Conservation (phyloP, 2,113 vertebrate genomes). For the Rhineura floridana region DNA sequence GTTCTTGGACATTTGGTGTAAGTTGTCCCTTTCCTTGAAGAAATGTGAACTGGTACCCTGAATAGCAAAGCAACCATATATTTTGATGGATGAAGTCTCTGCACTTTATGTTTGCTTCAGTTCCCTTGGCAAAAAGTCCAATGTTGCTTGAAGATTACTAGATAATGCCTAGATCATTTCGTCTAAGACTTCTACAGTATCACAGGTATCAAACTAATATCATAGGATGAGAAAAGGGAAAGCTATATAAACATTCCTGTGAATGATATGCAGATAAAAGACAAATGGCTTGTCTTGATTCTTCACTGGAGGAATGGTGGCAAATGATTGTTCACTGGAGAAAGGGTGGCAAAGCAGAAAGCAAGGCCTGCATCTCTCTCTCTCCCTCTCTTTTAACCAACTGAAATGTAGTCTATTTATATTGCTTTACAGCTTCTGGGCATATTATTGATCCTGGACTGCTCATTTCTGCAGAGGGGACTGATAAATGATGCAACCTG, state of each 20-base stretch:
- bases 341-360: not conserved
- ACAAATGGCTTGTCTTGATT: too few relatives aligned
- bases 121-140: not conserved
- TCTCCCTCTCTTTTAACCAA: too few relatives aligned
- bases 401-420: not conserved
- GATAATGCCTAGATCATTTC: not conserved
- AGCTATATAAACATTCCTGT: not conserved
- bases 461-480: not conserved
- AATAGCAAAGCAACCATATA: not conserved
- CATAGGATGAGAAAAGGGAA: not conserved
- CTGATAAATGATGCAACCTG: not conserved
- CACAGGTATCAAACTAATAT: not conserved
- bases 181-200: not conserved
- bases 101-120: not conserved
- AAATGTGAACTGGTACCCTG: not conserved
- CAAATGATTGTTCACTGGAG: not conserved
- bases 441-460: not conserved
- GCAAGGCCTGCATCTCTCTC: not conserved
- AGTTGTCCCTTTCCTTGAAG: not conserved
- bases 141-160: not conserved
- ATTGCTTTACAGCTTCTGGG: not conserved
- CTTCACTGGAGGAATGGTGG: too few relatives aligned
- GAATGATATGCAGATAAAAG: conserved; percentile 12
- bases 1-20: not conserved
- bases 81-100: conserved; percentile 13